phyloP scores from a whole-genome alignment of 1,140 invertebrate species.

The Heterodera schachtii region DNA sequence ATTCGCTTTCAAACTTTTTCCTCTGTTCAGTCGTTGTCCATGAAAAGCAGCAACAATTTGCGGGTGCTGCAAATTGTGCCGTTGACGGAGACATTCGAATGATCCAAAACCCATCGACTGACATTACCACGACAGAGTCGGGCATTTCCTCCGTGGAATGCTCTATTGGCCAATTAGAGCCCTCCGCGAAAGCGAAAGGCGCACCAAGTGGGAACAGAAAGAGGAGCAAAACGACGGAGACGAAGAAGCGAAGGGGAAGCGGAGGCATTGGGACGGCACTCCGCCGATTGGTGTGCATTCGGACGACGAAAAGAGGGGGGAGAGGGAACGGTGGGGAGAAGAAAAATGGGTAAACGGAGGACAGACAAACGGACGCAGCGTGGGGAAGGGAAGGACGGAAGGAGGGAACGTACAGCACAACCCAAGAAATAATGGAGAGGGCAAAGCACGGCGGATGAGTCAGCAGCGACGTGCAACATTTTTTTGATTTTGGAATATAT shows the following conservation, averaged over 20 bases:
- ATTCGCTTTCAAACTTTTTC: no score
- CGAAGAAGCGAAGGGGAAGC: background rate
- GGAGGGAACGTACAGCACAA: no score
- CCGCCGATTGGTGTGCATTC: constrained; percentile 18
- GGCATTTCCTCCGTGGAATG: constrained; percentile 23
- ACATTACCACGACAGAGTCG: constrained; percentile 21
- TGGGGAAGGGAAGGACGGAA: no score
- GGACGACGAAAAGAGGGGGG: background rate
- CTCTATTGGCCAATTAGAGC: constrained; percentile 14
- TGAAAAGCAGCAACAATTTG: background rate
- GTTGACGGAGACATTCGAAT: background rate
- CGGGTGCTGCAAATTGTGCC: background rate
- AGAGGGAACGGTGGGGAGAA: no score
- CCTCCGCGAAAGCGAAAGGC: no score
- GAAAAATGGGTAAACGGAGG: no score
- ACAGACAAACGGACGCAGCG: no score
- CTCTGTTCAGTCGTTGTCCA: no score
- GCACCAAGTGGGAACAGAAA: background rate
- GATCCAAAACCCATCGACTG: constrained; percentile 16
- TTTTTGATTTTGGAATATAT: no score
- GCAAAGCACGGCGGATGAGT: no score
- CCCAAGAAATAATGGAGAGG: no score
- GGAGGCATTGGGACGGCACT: constrained; percentile 18
- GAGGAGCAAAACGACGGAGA: background rate
- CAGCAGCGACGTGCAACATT: no score